Base-by-base conservation (phyloP, 2,113 vertebrate genomes). In the Equus quagga region DNA sequence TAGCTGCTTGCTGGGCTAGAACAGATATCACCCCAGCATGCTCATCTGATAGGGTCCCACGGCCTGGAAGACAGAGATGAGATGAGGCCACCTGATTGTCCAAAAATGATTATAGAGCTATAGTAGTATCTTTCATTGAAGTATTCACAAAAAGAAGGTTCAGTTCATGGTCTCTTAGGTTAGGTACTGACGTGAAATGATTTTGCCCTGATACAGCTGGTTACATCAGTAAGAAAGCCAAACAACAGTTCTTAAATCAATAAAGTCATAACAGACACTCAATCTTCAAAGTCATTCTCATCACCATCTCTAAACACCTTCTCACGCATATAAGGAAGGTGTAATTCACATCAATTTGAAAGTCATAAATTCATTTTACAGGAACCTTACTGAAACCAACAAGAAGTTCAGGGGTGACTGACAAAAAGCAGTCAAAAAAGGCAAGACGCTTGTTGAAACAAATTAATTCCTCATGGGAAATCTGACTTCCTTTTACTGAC, bases 11-110 rank as follows among this genome's bases (percentile, higher is more conserved):
- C 98, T 99, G 99, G 76, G 99, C 99, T 23, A 99, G 98, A 72
- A 99, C 99, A 0, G 99, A 99, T 94, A 99, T 99, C 64, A 99
- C 98, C 0, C 99, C 99, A 0, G 99, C 99, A 26, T 99, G 99
- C 93, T 99, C 99, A 73, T 99, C 99, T 0, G 99, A 99, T 65
- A 99, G 99, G 0, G 99, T 99, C 13, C 99, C 99, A 5, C 99
- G 99, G 92, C 99, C 99, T 99, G 88, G 0, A 28, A n/a, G 72
- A 60, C 5, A 86, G 89, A 49, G 64, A 56, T 33, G 46, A 49
- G 23, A 91, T 5, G 58, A 62, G 18, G 44, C 69, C 18, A 58
- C 13, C 51, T 46, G 15, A 81, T 3, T 86, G 33, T 80, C 24
- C 21, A 69, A 80, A 56, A 88, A 36, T n/a, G 26, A 91, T 69